A percentile compares a stretch with the other conserved stretches of the same genome.
Conservation (phyloP, 2,888 invertebrate species). For the Drosophila antonietae region DNA sequence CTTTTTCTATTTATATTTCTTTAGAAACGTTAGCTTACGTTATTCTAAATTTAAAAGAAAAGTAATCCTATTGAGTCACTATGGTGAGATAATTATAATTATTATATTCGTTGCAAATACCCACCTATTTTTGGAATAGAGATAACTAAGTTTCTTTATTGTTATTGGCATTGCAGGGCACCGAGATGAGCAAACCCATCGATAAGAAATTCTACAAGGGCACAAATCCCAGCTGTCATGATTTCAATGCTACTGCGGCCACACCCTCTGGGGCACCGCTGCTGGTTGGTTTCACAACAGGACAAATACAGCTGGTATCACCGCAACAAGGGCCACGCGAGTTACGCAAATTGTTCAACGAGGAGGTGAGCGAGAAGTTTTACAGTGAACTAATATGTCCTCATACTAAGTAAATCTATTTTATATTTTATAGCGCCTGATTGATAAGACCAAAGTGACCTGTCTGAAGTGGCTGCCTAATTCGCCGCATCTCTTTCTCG, state of each 20-base stretch:
- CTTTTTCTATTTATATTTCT: not conserved
- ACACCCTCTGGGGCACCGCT: slow-evolving; percentile 94
- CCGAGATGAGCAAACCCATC: slow-evolving; percentile 97
- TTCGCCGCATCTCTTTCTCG: slow-evolving; percentile 96
- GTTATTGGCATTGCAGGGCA: slow-evolving; percentile 87
- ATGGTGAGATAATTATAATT: too few species aligned
- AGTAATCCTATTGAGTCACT: not conserved
- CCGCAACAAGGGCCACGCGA: slow-evolving; percentile 99
- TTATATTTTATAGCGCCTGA: slow-evolving; percentile 82
- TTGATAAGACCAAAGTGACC: slow-evolving; percentile 88
- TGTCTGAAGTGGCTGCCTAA: slow-evolving; percentile 99
- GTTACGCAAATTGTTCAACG: slow-evolving; percentile 97
- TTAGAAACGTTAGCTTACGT: not conserved
- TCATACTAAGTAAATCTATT: not conserved
- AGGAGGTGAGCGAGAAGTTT: slow-evolving; percentile 89
- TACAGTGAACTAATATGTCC: not conserved
- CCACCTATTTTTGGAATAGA: not conserved
- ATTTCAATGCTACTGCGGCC: slow-evolving; percentile 95
- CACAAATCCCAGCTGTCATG: slow-evolving; percentile 99
- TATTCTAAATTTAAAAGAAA: not conserved
- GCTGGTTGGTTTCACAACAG: slow-evolving; percentile 98
- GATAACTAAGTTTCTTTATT: slow-evolving; percentile 23
- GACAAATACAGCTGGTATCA: slow-evolving; percentile 98
- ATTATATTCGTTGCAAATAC: too few species aligned
- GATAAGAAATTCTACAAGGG: slow-evolving; percentile 99